A percentile compares a stretch with the other conserved stretches of the same genome.
Conservation (phyloP, 1,140 invertebrate species). For the Teleogryllus occipitalis region DNA sequence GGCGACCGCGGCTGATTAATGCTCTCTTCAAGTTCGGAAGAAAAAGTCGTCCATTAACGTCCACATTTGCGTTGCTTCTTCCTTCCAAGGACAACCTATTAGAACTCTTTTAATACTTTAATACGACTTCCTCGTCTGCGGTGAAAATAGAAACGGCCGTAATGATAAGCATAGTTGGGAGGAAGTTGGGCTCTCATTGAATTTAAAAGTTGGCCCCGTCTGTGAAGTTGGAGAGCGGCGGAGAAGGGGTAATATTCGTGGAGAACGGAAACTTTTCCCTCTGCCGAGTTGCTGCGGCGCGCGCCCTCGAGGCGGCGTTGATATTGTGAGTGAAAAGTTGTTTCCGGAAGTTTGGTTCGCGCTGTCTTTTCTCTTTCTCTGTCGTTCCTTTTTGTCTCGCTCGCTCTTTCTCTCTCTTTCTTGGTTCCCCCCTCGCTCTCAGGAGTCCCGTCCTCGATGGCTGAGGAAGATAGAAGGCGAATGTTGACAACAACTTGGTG, state of each 20-base stretch:
- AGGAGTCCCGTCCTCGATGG: too few relatives aligned
- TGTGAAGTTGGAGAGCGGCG: neutral
- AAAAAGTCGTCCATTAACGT: neutral
- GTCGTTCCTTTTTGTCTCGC: neutral
- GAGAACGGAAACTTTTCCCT: neutral
- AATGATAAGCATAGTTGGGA: neutral
- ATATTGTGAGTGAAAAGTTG: slow-evolving; percentile 5
- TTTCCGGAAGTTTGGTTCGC: neutral
- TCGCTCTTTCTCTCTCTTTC: too few relatives aligned
- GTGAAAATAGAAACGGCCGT: neutral
- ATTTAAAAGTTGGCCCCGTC: neutral
- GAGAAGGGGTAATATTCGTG: neutral
- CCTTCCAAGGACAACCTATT: neutral
- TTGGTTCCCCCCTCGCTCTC: too few relatives aligned
- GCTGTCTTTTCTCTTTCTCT: neutral
- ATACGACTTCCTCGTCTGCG: neutral
- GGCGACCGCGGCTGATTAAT: neutral
- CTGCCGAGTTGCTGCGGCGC: neutral
- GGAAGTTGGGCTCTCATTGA: neutral
- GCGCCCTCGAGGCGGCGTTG: neutral
- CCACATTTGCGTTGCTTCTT: neutral
- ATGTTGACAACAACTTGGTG: too few relatives aligned
- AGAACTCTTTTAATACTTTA: neutral
- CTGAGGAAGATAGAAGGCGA: too few relatives aligned
- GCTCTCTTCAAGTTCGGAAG: neutral